These are phyloP conservation scores for Archivesica marissinica DNA, from an alignment of 1,140 invertebrate genomes.

Conservation along the genomic window DNA sequence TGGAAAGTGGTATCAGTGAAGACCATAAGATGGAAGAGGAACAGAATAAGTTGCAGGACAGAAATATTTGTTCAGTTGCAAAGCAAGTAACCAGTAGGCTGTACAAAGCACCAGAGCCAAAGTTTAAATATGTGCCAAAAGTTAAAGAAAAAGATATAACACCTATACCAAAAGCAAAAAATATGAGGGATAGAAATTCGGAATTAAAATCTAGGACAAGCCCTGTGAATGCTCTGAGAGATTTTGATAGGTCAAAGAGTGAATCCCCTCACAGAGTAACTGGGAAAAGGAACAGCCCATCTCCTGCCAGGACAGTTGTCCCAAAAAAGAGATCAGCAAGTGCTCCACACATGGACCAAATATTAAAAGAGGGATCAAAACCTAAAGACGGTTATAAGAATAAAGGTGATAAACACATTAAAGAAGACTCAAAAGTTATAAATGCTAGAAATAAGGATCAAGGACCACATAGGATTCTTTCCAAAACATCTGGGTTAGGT, in stretches of 20 bases:
- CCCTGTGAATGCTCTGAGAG: not conserved
- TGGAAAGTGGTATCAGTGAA: not conserved
- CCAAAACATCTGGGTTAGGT: not conserved
- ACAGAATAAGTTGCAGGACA: not conserved
- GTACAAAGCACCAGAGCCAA: slow-evolving; percentile 70
- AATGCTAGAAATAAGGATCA: slow-evolving; percentile 1
- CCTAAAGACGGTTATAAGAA: not conserved
- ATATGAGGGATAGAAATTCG: not conserved
- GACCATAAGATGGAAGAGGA: slow-evolving; percentile 22
- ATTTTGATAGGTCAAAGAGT: slow-evolving; percentile 19
- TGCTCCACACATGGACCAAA: slow-evolving; percentile 16
- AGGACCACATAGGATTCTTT: not conserved
- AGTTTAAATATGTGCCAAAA: slow-evolving; percentile 72
- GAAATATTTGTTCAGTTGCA: slow-evolving; percentile 68
- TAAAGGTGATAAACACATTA: slow-evolving; percentile 30
- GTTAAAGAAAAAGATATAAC: slow-evolving; percentile 55
- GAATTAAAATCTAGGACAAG: slow-evolving; percentile 1
- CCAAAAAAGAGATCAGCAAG: slow-evolving; percentile 33
- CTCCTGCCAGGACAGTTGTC: slow-evolving; percentile 17
- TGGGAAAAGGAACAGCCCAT: slow-evolving; percentile 28
- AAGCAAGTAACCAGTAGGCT: slow-evolving; percentile 75
- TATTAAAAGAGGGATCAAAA: slow-evolving; percentile 2
- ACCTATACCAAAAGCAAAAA: slow-evolving; percentile 38
- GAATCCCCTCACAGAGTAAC: slow-evolving; percentile 46
- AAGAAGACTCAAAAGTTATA: not conserved